Percentiles rank a stretch among this genome's conserved stretches.
Evolutionary conservation across 2,888 invertebrate genomes (phyloP).

Genomic region (Pollenia amentaria): DNA sequence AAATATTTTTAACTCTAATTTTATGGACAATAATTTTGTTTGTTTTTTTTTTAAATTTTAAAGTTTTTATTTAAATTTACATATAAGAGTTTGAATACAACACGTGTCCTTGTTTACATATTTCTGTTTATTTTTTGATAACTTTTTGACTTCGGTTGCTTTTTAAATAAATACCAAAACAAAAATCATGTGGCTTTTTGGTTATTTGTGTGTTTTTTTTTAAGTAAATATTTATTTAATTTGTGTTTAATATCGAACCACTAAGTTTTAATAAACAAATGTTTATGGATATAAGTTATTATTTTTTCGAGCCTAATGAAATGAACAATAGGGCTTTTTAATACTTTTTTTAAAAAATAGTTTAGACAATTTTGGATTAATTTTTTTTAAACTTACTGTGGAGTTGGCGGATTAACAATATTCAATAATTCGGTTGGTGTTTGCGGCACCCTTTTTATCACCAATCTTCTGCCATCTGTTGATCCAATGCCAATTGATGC

Average conservation of each 20-base stretch:
- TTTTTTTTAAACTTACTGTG: slow-evolving; percentile 86
- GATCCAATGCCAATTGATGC: slow-evolving; percentile 95
- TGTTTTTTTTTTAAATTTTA: neutral
- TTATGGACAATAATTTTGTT: slow-evolving; percentile 32
- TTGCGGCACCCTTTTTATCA: slow-evolving; percentile 92
- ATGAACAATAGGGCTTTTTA: slow-evolving; percentile 4
- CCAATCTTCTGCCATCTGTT: slow-evolving; percentile 94
- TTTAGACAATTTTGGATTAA: too few species aligned
- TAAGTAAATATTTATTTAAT: slow-evolving; percentile 27
- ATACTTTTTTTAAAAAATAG: neutral
- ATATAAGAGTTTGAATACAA: neutral
- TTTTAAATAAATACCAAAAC: neutral
- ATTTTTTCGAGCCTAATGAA: neutral
- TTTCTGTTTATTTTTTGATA: neutral
- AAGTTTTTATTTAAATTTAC: neutral
- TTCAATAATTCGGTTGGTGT: slow-evolving; percentile 94
- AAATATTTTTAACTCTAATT: slow-evolving; percentile 17
- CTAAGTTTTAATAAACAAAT: slow-evolving; percentile 1
- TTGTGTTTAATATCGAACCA: slow-evolving; percentile 43
- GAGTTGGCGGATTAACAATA: slow-evolving; percentile 93
- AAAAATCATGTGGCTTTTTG: slow-evolving; percentile 46
- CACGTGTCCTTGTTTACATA: slow-evolving; percentile 11
- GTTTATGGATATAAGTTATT: neutral
- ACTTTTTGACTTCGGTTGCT: neutral
- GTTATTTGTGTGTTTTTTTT: neutral